Evolutionary conservation across 2,113 vertebrate genomes (phyloP).

Genomic region (Tonatia bakeri): DNA sequence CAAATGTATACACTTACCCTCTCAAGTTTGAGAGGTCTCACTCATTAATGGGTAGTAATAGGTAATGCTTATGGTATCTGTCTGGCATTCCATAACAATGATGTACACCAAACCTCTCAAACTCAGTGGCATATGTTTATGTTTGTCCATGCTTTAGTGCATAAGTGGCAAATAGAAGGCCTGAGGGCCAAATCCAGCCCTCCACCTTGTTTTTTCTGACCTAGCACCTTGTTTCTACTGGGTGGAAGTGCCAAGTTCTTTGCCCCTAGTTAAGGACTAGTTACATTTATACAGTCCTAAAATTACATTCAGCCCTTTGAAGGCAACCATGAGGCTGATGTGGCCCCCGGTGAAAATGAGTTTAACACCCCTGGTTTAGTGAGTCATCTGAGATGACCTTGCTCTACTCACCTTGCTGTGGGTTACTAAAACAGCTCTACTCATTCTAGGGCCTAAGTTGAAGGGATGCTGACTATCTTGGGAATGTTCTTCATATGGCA

Average conservation of each 20-base stretch:
- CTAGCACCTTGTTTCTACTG: too few relatives aligned
- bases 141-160: neutral
- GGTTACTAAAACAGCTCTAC: neutral
- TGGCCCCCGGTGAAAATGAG: too few relatives aligned
- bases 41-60: neutral
- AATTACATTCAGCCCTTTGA: too few relatives aligned
- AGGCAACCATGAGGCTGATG: too few relatives aligned
- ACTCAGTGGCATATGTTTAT: neutral
- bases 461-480: neutral
- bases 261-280: too few relatives aligned
- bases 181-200: too few relatives aligned
- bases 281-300: too few relatives aligned
- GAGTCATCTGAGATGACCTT: neutral
- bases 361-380: neutral
- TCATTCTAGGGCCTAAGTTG: neutral
- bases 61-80: neutral
- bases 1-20: neutral
- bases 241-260: too few relatives aligned
- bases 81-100: neutral
- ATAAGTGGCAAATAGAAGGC: too few relatives aligned
- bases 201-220: too few relatives aligned
- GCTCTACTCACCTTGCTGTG: neutral
- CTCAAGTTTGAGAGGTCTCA: neutral
- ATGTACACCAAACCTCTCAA: neutral
- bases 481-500: neutral